Base-by-base conservation (phyloP, 2,888 invertebrate genomes). In the Ennomos fuscantarius region DNA sequence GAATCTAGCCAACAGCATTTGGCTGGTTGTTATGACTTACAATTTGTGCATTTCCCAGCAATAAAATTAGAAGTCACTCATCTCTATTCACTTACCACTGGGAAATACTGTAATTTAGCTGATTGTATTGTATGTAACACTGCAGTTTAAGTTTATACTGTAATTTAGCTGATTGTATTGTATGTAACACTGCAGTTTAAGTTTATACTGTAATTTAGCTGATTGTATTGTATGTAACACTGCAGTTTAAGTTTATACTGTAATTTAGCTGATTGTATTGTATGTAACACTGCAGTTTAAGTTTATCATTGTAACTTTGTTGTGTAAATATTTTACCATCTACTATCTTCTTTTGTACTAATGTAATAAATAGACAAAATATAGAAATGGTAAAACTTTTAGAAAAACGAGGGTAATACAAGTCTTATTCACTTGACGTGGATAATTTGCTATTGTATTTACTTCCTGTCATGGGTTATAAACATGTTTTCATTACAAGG, bases 301-400 rank as follows among this genome's bases (percentile, higher is more conserved):
- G 37, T 41, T 36, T 50, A 8, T 53, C 41, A 15, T 13, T 24
- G 31, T 49, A 31, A 33, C 46, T 47, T 24, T 60, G 43, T 44
- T 55, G 44, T 60, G 60, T 60, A 60, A 48, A 55, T 55, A 55
- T 10, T 47, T 33, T 35, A 47, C 39, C 47, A 44, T 48, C n/a
- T 24, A 24, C 24, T 9, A 42, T 45, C 34, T 15, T 45, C n/a
- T 24, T 24, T 12, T 33, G 32, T 43, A 31, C 24, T 55, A 56
- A 44, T 40, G 36, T 44, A 56, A 39, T 42, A 35, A 44, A 15
- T 45, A 37, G 36, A 44, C 31, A 11, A 24, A 47, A 31, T 8
- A 24, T 24, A 6, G 24, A 2, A 24, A 24, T 24, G 24, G 24
- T 24, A 24, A 24, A 24, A 2, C 2, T 15, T 24, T 24, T 6